Evolutionary conservation across 37 sponge, comb jelly and placozoan species (phyloP).

Genomic region (Cladorhizidae sp.): DNA sequence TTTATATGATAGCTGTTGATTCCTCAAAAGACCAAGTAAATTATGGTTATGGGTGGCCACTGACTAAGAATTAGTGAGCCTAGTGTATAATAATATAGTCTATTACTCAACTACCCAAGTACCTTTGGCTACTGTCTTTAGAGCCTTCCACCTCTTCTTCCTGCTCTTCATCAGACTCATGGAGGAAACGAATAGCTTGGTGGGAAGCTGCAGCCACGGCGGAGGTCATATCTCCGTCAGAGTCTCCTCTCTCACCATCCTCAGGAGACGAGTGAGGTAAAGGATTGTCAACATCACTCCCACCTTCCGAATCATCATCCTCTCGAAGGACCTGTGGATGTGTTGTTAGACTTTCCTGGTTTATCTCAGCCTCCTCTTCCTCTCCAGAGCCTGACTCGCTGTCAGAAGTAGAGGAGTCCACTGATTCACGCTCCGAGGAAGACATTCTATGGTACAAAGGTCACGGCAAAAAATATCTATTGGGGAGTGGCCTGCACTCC

Average conservation of each 20-base stretch:
- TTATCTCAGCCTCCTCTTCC: not conserved
- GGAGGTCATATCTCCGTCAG: conserved; percentile 1
- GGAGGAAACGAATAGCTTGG: conserved; percentile 4
- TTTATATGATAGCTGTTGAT: no score
- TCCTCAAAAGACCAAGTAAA: no score
- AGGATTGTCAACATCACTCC: not conserved
- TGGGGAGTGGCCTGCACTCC: no score
- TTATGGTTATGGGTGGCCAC: no score
- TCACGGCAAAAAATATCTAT: no score
- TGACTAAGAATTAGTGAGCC: no score
- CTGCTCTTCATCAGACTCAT: conserved; percentile 10
- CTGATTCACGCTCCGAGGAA: not conserved
- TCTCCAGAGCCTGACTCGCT: conserved; percentile 4
- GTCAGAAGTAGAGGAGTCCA: not conserved
- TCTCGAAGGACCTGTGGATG: not conserved
- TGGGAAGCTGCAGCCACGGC: conserved; percentile 3
- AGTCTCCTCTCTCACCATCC: not conserved
- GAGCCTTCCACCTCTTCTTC: not conserved
- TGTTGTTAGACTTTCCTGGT: not conserved
- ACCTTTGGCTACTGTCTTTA: not conserved
- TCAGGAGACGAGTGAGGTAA: not conserved
- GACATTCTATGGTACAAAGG: not conserved
- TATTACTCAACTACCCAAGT: not conserved
- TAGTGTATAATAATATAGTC: no score
- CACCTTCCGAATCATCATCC: not conserved